Conservation (phyloP, 2,888 invertebrate species). For the Prenolepis imparis region DNA sequence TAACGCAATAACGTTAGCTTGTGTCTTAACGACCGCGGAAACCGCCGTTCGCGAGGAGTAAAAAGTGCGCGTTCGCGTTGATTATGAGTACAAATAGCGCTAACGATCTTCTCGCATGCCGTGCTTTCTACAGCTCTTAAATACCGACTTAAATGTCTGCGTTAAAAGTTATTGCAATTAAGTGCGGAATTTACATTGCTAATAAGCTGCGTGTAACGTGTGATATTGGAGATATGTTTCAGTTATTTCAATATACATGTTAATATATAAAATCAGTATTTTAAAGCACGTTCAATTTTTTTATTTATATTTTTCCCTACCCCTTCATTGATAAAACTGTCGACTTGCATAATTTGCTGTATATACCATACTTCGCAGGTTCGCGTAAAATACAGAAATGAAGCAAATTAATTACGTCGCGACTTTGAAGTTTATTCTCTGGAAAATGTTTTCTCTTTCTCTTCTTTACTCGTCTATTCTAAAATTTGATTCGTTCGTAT, state of each 20-base stretch:
- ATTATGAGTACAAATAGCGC: conserved; percentile 26
- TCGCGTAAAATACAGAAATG: not conserved
- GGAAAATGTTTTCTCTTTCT: not conserved
- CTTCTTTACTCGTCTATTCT: no score
- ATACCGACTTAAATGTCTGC: conserved; percentile 25
- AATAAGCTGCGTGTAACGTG: not conserved
- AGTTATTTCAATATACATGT: conserved; percentile 14
- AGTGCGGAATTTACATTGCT: conserved; percentile 1
- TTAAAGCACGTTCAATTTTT: not conserved
- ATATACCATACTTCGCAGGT: not conserved
- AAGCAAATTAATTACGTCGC: not conserved
- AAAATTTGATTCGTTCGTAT: not conserved
- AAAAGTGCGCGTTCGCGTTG: conserved; percentile 33
- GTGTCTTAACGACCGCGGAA: conserved; percentile 39
- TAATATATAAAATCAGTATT: not conserved
- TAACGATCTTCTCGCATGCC: conserved; percentile 27
- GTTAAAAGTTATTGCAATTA: conserved; percentile 20
- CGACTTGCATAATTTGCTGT: not conserved
- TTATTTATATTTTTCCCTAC: not conserved
- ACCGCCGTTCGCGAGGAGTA: not conserved
- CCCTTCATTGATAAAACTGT: not conserved
- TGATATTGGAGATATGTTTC: not conserved
- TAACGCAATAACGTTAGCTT: conserved; percentile 5
- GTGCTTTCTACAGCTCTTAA: conserved; percentile 33
- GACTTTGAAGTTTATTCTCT: not conserved